Conservation (phyloP, 2,888 invertebrate genomes). For the Temnothorax unifasciatus region DNA sequence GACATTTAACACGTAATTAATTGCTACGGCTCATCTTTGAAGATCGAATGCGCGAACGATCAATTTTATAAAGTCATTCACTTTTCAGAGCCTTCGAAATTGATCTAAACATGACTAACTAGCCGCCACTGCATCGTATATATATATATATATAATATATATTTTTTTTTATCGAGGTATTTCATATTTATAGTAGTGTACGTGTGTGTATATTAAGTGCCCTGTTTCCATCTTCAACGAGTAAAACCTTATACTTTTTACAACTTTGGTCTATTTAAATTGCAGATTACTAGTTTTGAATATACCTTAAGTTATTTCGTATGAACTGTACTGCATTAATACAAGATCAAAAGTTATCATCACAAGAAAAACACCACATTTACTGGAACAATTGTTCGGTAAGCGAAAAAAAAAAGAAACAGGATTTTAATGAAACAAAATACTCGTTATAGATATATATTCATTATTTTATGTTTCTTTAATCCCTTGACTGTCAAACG, state of each 20-base stretch:
- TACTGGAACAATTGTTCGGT: not conserved
- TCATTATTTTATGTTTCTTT: not conserved
- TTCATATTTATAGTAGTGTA: slow-evolving; percentile 67
- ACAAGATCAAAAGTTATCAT: not conserved
- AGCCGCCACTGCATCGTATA: slow-evolving; percentile 26
- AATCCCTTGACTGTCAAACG: no score
- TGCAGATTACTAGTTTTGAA: slow-evolving; percentile 50
- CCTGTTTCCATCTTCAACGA: slow-evolving; percentile 57
- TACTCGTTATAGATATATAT: not conserved
- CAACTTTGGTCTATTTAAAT: slow-evolving; percentile 75
- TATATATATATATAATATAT: slow-evolving; percentile 12
- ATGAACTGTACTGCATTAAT: slow-evolving; percentile 37
- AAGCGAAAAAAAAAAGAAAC: not conserved
- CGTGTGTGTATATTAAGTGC: slow-evolving; percentile 47
- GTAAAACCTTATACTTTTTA: slow-evolving; percentile 65
- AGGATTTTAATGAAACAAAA: not conserved
- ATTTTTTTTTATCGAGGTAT: slow-evolving; percentile 71
- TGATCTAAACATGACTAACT: slow-evolving; percentile 46
- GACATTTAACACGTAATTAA: slow-evolving; percentile 31
- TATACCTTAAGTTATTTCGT: slow-evolving; percentile 44
- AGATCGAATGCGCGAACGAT: not conserved
- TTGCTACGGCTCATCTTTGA: not conserved
- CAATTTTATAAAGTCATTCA: slow-evolving; percentile 1
- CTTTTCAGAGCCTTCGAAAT: slow-evolving; percentile 4
- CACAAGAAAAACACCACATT: slow-evolving; percentile 16